phyloP scores from a whole-genome alignment of 2,113 vertebrate genomes.

The Mesoclemmys tuberculata region DNA sequence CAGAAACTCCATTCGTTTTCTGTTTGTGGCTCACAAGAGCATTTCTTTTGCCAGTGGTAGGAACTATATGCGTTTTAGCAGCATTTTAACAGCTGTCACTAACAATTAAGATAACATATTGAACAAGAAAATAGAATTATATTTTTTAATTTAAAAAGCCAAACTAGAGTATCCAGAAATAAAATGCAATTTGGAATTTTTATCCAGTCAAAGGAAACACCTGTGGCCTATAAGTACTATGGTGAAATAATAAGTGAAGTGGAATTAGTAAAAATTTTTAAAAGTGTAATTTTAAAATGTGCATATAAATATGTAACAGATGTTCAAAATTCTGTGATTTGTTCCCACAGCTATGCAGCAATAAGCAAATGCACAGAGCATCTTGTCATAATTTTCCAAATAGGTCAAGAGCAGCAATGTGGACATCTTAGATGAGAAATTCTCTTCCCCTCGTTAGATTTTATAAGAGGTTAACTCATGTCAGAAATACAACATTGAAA shows the following conservation, averaged over 20 bases:
- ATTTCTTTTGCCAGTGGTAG: constrained; percentile 75
- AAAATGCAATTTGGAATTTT: constrained; percentile 61
- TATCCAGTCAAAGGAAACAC: constrained; percentile 36
- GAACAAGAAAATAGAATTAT: constrained; percentile 59
- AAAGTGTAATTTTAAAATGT: neutral
- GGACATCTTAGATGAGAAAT: constrained; percentile 36
- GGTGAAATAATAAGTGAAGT: neutral
- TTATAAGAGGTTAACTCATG: constrained; percentile 72
- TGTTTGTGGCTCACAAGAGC: constrained; percentile 71
- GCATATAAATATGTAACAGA: neutral
- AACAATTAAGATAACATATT: constrained; percentile 77
- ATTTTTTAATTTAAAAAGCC: constrained; percentile 58
- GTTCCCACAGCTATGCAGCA: constrained; percentile 33
- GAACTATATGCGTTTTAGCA: constrained; percentile 75
- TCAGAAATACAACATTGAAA: constrained; percentile 71
- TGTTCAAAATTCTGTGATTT: neutral
- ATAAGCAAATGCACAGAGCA: constrained; percentile 23
- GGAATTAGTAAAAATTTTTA: constrained; percentile 9
- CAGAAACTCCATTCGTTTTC: constrained; percentile 72
- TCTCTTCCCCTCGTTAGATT: constrained; percentile 53
- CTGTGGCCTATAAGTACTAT: neutral
- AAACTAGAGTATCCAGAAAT: constrained; percentile 54
- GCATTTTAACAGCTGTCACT: constrained; percentile 82
- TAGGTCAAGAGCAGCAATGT: constrained; percentile 67
- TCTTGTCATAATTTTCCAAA: constrained; percentile 67